Percentiles rank a stretch among this genome's conserved stretches.
These are phyloP conservation scores for Coboldia fuscipes DNA, from an alignment of 1,140 invertebrate species.

Conservation along the genomic window DNA sequence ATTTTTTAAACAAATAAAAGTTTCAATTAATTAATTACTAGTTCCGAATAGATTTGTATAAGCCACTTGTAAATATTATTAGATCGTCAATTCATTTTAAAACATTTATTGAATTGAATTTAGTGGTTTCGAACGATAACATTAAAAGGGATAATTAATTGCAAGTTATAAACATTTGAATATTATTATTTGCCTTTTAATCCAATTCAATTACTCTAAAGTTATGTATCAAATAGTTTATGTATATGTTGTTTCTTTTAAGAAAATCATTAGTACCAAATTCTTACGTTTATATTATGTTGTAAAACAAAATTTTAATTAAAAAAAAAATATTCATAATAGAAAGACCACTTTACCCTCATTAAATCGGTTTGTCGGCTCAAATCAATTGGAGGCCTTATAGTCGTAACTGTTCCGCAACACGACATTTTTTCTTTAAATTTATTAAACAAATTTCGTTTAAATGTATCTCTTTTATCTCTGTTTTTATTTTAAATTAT, in stretches of 20 bases:
- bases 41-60: no score
- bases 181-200: background rate
- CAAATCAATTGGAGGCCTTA: conserved; percentile 51
- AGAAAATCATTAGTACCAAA: no score
- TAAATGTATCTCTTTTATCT: background rate
- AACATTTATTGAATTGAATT: no score
- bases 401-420: conserved; percentile 35
- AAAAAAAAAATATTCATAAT: conserved; percentile 1
- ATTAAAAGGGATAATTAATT: no score
- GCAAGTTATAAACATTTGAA: no score
- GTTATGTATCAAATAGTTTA: background rate
- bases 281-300: conserved; percentile 14
- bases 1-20: no score
- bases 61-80: no score
- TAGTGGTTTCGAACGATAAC: no score
- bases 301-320: conserved; percentile 18
- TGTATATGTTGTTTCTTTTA: background rate
- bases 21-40: no score
- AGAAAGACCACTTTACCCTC: conserved; percentile 35
- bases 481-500: background rate
- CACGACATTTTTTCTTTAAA: conserved; percentile 30
- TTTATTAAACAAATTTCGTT: background rate
- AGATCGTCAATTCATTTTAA: no score
- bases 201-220: background rate
- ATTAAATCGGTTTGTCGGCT: conserved; percentile 53